Percentiles rank a stretch among this genome's conserved stretches.
These are phyloP conservation scores for Sinocyclocheilus maitianheensis DNA, from an alignment of 2,113 vertebrate species.

Conservation along the genomic window DNA sequence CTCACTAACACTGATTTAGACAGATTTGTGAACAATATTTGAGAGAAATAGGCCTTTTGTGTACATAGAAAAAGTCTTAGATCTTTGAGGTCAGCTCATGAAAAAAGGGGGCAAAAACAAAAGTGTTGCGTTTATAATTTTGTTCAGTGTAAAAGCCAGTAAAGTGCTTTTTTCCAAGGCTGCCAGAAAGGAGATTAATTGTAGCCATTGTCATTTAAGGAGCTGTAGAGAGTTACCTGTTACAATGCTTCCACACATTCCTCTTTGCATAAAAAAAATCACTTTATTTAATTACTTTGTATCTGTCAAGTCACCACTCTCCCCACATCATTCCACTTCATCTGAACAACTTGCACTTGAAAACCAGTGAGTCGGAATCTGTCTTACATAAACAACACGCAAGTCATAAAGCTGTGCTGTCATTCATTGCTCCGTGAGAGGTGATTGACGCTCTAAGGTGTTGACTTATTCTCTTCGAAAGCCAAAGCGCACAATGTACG, in stretches of 20 bases:
- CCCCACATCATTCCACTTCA: background rate
- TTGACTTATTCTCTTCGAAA: background rate
- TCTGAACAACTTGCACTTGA: conserved; percentile 40
- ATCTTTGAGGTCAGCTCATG: too few relatives aligned
- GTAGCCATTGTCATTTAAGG: conserved; percentile 71
- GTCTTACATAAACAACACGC: conserved; percentile 9
- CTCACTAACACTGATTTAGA: too few relatives aligned
- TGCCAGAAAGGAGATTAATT: conserved; percentile 73
- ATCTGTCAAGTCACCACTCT: conserved; percentile 50
- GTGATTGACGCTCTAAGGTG: conserved; percentile 12
- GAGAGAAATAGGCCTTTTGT: too few relatives aligned
- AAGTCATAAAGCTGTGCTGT: conserved; percentile 13
- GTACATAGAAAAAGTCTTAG: too few relatives aligned
- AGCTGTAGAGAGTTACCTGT: conserved; percentile 69
- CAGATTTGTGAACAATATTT: too few relatives aligned
- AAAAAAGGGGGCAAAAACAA: too few relatives aligned
- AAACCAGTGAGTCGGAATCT: conserved; percentile 21
- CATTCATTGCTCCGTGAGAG: background rate
- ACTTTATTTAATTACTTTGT: conserved; percentile 70
- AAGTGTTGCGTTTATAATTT: too few relatives aligned
- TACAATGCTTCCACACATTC: conserved; percentile 66
- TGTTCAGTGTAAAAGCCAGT: background rate
- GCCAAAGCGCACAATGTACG: background rate
- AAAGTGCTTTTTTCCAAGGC: conserved; percentile 63
- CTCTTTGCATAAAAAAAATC: conserved; percentile 61